Percentiles rank a stretch among this genome's conserved stretches.
These are phyloP conservation scores for Hemiprocne comata DNA, from an alignment of 2,113 vertebrate species.

Conservation along the genomic window DNA sequence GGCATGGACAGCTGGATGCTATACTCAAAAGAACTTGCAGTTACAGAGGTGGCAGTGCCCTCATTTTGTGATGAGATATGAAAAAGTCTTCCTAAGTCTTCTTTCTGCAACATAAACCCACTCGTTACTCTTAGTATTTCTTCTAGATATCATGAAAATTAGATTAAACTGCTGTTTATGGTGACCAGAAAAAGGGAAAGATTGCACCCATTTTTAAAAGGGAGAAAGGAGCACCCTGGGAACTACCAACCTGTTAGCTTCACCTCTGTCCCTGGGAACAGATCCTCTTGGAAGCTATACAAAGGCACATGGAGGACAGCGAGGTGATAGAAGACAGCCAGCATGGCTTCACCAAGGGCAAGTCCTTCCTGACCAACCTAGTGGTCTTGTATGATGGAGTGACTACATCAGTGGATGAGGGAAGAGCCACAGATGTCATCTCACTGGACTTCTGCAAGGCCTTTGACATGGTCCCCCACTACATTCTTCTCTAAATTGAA, in stretches of 20 bases:
- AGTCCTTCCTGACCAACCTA: too few relatives aligned
- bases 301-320: background rate
- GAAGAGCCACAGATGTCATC: too few relatives aligned
- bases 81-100: background rate
- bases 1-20: background rate
- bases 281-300: background rate
- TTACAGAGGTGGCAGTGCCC: too few relatives aligned
- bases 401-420: too few relatives aligned
- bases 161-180: background rate
- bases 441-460: too few relatives aligned
- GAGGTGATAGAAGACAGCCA: too few relatives aligned
- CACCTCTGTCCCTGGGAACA: too few relatives aligned
- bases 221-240: background rate
- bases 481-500: too few relatives aligned
- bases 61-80: background rate
- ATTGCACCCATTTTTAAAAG: background rate
- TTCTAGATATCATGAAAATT: background rate
- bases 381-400: too few relatives aligned
- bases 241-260: background rate
- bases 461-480: too few relatives aligned
- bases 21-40: background rate
- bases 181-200: background rate
- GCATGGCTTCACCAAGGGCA: too few relatives aligned
- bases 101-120: background rate
- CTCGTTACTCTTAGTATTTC: background rate